phyloP scores from a whole-genome alignment of 92 coral and sea anemone species.

The Phenganax marumi region DNA sequence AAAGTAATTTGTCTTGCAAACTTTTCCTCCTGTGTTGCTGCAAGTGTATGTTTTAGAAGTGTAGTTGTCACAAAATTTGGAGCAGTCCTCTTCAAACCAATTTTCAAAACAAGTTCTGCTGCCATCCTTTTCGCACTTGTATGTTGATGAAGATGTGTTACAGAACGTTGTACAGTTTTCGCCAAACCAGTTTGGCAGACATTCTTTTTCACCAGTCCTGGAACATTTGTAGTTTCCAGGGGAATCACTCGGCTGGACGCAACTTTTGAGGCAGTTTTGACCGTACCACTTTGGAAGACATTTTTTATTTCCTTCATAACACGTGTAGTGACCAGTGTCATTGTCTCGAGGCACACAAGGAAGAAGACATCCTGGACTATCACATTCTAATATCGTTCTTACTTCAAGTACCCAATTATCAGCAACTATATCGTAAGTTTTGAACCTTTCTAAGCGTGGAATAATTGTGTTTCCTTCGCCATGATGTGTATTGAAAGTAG shows the following conservation, averaged over 20 bases:
- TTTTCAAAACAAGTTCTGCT: constrained; percentile 29
- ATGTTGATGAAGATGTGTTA: constrained; percentile 29
- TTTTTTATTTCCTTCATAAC: constrained; percentile 25
- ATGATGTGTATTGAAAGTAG: constrained; percentile 9
- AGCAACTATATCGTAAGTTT: background rate
- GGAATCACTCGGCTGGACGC: constrained; percentile 11
- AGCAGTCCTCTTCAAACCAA: constrained; percentile 56
- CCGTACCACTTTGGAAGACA: constrained; percentile 61
- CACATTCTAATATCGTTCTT: background rate
- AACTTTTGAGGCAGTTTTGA: constrained; percentile 44
- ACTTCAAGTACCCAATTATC: constrained; percentile 3
- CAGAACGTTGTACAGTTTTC: constrained; percentile 42
- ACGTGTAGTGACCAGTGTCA: constrained; percentile 36
- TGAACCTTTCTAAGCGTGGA: background rate
- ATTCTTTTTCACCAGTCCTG: constrained; percentile 33
- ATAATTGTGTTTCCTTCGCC: background rate
- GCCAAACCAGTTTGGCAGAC: constrained; percentile 42
- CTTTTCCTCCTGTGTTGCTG: constrained; percentile 12
- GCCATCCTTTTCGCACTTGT: constrained; percentile 33
- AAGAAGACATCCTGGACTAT: background rate
- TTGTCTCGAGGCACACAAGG: constrained; percentile 38
- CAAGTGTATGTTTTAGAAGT: constrained; percentile 58
- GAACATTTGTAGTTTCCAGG: constrained; percentile 36
- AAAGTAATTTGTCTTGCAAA: constrained; percentile 9
- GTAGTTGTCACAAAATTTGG: constrained; percentile 54